A percentile compares a stretch with the other conserved stretches of the same genome.
These are phyloP conservation scores for Cheirogaleus major DNA, from an alignment of 2,797 vertebrate genomes.

Conservation along the genomic window DNA sequence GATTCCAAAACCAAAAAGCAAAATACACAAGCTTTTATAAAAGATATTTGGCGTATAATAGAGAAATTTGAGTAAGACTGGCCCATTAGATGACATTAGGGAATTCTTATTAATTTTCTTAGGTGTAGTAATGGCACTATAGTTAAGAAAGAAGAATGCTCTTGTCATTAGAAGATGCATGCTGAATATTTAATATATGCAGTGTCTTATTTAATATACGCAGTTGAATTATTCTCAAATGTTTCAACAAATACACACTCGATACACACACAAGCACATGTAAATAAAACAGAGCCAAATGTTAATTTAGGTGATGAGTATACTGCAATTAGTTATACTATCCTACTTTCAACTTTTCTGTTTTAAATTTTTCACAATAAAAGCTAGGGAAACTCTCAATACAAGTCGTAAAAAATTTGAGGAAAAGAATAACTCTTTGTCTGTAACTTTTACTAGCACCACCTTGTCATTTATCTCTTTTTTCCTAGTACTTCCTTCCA, in stretches of 20 bases:
- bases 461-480: background rate
- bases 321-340: background rate
- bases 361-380: background rate
- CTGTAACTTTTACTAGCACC: background rate
- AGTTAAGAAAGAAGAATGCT: background rate
- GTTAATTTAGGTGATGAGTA: background rate
- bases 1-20: background rate
- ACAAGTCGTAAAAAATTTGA: background rate
- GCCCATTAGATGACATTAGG: background rate
- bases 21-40: background rate
- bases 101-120: background rate
- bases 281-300: constrained; percentile 2
- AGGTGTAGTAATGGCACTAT: background rate
- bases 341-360: background rate
- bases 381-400: background rate
- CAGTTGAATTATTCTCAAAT: background rate
- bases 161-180: background rate
- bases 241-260: background rate
- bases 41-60: background rate
- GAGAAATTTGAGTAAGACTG: background rate
- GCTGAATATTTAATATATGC: background rate
- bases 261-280: background rate
- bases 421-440: background rate
- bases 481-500: background rate
- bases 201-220: background rate